A percentile compares a stretch with the other conserved stretches of the same genome.
phyloP scores from a whole-genome alignment of 1,140 invertebrate genomes.

The Zaprionus capensis region DNA sequence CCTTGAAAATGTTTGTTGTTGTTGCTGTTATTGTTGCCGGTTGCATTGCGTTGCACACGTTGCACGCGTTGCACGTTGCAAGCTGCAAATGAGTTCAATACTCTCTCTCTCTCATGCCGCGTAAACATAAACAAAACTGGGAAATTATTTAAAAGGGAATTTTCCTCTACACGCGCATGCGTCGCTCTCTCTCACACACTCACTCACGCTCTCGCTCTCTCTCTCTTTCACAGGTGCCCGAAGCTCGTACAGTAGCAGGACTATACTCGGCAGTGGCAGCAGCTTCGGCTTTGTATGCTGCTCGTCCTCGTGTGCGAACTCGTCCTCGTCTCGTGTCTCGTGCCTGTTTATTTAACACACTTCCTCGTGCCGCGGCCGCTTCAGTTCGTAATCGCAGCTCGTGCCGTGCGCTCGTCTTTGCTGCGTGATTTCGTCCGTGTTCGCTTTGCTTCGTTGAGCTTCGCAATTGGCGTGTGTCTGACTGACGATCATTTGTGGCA shows the following conservation, averaged over 20 bases:
- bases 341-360: slow-evolving; percentile 82
- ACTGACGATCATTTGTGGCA: slow-evolving; percentile 6
- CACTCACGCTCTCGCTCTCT: slow-evolving; percentile 38
- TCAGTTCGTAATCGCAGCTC: slow-evolving; percentile 77
- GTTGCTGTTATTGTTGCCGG: slow-evolving; percentile 31
- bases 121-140: slow-evolving; percentile 81
- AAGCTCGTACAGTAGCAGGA: slow-evolving; percentile 21
- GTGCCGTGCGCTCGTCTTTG: slow-evolving; percentile 42
- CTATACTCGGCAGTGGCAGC: neutral
- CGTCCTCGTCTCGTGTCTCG: slow-evolving; percentile 17
- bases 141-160: slow-evolving; percentile 60
- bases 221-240: slow-evolving; percentile 40
- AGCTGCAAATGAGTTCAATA: slow-evolving; percentile 79
- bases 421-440: neutral
- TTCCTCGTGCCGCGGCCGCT: slow-evolving; percentile 54
- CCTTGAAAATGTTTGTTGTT: slow-evolving; percentile 71
- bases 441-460: neutral
- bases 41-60: slow-evolving; percentile 66
- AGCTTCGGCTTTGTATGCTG: slow-evolving; percentile 20
- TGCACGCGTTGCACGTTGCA: slow-evolving; percentile 51
- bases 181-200: slow-evolving; percentile 34
- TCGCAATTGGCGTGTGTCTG: neutral
- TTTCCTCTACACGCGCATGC: slow-evolving; percentile 56
- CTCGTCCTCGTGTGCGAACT: slow-evolving; percentile 5
- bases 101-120: slow-evolving; percentile 41